Evolutionary conservation across 2,113 vertebrate genomes (phyloP), one percentile per base, ranked within the genome.

Genomic region (Pampusana beccarii): DNA sequence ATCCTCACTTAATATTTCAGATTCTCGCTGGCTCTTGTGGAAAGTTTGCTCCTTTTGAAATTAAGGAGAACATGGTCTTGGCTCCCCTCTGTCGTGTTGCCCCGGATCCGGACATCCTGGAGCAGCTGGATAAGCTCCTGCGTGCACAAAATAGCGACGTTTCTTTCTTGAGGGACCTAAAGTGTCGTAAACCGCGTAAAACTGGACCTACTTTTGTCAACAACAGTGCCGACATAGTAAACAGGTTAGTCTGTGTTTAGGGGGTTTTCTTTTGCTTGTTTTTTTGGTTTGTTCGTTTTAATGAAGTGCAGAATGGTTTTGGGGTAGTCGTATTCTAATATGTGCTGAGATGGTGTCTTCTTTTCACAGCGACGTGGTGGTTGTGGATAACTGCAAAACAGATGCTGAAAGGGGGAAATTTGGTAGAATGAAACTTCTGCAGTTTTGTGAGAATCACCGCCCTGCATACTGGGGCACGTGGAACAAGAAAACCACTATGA

Each of bases 381-480:
- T 98, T 5, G 95, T 98, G 85, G 98, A 99, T 9, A 97, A 70
- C 62, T 96, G 97, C 73, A 97, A 98, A 87, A n/a, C 95, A 2
- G 98, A 98, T 0, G 95, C 88, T 1, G 98, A 99, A 23, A 97
- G 98, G 50, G 97, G 93, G 85, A 98, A 90, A 57, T 98, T 98
- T 3, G 99, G 99, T 31, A 97, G 98, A 34, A 99, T 99, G 99
- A 99, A 99, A 90, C 98, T 99, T 5, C 97, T 99, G 71, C 99
- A 99, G 97, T 99, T 99, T 75, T 98, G 97, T 18, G 98, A 98
- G 94, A 99, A 99, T 53, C 98, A 99, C 92, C 99, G 99, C 24
- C 99, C 99, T 29, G 99, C 99, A 0, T 99, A 99, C 97, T 99
- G 99, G 99, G 99, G 99, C 28, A 99, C 99, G 0, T 99, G 99